Conservation (phyloP, 2,888 invertebrate species). For the Apeira syringaria region DNA sequence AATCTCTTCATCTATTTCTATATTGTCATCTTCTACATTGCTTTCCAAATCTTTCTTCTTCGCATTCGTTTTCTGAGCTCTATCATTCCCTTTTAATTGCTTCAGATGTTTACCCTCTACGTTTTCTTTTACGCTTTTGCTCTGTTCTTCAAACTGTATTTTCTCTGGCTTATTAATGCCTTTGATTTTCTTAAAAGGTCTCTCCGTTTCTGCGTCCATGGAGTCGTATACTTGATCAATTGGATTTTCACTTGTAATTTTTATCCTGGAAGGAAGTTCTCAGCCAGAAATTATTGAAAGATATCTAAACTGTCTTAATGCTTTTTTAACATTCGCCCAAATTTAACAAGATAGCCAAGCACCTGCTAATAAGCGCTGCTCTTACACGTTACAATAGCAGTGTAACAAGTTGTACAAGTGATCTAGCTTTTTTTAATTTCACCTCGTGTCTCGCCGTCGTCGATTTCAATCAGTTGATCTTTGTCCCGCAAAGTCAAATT, state of each 20-base stretch:
- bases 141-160: not conserved
- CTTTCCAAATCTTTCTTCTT: not conserved
- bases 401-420: too few species aligned
- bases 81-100: not conserved
- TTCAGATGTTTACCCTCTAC: not conserved
- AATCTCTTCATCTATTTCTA: not conserved
- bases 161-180: not conserved
- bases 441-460: too few species aligned
- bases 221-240: conserved; percentile 1
- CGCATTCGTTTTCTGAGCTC: not conserved
- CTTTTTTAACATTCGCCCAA: too few species aligned
- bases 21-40: not conserved
- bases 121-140: not conserved
- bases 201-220: conserved; percentile 5
- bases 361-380: too few species aligned
- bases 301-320: not conserved
- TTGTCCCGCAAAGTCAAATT: too few species aligned
- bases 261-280: conserved; percentile 11
- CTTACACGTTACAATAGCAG: too few species aligned
- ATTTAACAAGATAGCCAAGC: too few species aligned
- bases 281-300: conserved; percentile 19
- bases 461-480: too few species aligned
- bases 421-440: too few species aligned
- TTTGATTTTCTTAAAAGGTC: not conserved
- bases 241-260: not conserved